Evolutionary conservation across 2,113 vertebrate species (phyloP), one percentile per base, ranked within the genome.

Genomic region (Psephotus haematonotus): DNA sequence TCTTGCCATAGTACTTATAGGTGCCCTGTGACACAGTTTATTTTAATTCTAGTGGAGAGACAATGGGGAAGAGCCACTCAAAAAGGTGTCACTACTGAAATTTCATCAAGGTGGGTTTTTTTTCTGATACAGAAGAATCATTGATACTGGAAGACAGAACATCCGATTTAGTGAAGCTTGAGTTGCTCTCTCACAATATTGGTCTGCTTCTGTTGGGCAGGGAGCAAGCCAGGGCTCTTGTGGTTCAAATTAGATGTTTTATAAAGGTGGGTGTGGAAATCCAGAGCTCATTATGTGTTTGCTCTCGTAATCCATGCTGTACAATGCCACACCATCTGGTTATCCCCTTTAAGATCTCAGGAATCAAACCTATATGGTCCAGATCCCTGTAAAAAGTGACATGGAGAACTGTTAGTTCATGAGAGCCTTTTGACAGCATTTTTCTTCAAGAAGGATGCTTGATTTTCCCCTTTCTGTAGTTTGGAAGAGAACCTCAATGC

Each of bases 331-430:
- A 1, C 63, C 4, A 2, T 24, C n/a, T 89, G 49, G 35, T 83
- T 46, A 39, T 81, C 17, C 50, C 23, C 31, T 33, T 5, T 6
- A 82, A 50, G 47, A 71, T 23, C 84, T 94, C 47, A 15, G 25
- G 47, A 25, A 60, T 84, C 77, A 67, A 46, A 78, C 15, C 35
- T 1, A 0, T 11, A 1, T 0, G 4, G 39, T 86, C 41, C 41
- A 64, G 55, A 53, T 87, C 28, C 19, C 35, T 65, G 28, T 59
- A 64, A 60, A 25, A 76, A 85, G 43, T 50, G 78, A 64, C 16
- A 3, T 11, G 23, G 44, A 90, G 49, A 75, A 35, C 13, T 3
- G 0, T 41, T 84, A 50, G 33, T 59, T 91, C 9, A 1, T 33
- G 50, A 71, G 9, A 70, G 25, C 25, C 46, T 82, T 84, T 75